Evolutionary conservation across 1,140 invertebrate species (phyloP).

Genomic region (Conopomorpha cramerella): DNA sequence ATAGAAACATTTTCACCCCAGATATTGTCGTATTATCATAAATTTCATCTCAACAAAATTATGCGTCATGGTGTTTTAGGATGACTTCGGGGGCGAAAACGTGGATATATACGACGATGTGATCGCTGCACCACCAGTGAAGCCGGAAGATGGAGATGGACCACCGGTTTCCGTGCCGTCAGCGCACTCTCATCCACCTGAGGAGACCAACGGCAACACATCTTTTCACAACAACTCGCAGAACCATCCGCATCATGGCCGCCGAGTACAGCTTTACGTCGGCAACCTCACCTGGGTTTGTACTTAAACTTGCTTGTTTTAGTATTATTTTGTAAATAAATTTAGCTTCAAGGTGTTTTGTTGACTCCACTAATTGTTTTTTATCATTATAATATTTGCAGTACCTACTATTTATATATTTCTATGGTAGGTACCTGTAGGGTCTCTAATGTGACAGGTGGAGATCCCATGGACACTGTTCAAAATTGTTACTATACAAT

Average conservation of each 20-base stretch:
- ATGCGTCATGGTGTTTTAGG: constrained; percentile 67
- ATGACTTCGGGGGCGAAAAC: constrained; percentile 83
- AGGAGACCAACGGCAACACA: constrained; percentile 72
- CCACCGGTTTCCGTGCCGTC: constrained; percentile 39
- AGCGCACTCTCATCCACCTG: constrained; percentile 54
- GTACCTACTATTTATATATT: too few species aligned
- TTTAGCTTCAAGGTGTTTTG: too few species aligned
- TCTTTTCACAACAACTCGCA: constrained; percentile 73
- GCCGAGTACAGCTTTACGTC: constrained; percentile 89
- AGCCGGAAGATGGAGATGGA: constrained; percentile 59
- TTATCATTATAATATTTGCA: too few species aligned
- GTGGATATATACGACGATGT: constrained; percentile 97
- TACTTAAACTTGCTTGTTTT: constrained; percentile 39
- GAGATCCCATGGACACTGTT: too few species aligned
- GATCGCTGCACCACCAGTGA: constrained; percentile 75
- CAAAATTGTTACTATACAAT: too few species aligned
- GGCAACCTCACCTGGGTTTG: constrained; percentile 91
- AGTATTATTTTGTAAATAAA: constrained; percentile 36
- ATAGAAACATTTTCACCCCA: too few species aligned
- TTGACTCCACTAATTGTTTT: too few species aligned
- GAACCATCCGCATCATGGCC: constrained; percentile 69
- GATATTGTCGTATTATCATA: too few species aligned
- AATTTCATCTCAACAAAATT: too few species aligned
- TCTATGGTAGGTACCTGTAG: too few species aligned
- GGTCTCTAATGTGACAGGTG: too few species aligned